Percentiles rank a stretch among this genome's conserved stretches.
Evolutionary conservation across 92 coral and sea anemone genomes (phyloP).

Genomic region (Parazoanthus darwini): DNA sequence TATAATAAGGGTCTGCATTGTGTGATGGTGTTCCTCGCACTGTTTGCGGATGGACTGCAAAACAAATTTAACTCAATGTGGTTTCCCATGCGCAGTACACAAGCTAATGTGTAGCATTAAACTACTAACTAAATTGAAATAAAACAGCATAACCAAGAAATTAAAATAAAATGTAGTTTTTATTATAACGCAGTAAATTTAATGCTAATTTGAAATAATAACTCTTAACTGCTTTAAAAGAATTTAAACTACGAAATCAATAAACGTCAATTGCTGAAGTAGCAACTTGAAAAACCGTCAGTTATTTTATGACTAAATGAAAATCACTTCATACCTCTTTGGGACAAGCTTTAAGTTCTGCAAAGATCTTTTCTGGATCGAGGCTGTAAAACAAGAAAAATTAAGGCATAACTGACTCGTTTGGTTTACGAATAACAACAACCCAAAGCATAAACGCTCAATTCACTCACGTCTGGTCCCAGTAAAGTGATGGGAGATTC

Average conservation of each 20-base stretch:
- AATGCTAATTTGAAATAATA: no score
- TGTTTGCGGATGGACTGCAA: slow-evolving; percentile 70
- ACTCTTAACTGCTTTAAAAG: no score
- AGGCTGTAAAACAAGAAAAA: slow-evolving; percentile 57
- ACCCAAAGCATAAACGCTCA: neutral
- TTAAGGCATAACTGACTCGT: neutral
- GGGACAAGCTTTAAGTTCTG: slow-evolving; percentile 79
- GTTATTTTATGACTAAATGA: neutral
- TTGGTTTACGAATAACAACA: neutral
- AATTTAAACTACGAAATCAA: no score
- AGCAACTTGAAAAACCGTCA: neutral
- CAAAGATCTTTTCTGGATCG: slow-evolving; percentile 88
- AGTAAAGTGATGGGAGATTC: slow-evolving; percentile 78
- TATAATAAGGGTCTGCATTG: slow-evolving; percentile 81
- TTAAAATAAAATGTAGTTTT: no score
- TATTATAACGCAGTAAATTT: no score
- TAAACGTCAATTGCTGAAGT: neutral
- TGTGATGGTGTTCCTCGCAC: slow-evolving; percentile 80
- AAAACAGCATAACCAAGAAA: no score
- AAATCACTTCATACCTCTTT: slow-evolving; percentile 71
- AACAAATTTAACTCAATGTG: neutral
- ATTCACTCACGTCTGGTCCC: slow-evolving; percentile 88
- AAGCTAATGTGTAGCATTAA: no score
- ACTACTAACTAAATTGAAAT: no score
- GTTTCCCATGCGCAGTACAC: no score